phyloP scores from a whole-genome alignment of 30 jellyfish, hydroid and myxozoan species.

The Cassiopea andromeda region DNA sequence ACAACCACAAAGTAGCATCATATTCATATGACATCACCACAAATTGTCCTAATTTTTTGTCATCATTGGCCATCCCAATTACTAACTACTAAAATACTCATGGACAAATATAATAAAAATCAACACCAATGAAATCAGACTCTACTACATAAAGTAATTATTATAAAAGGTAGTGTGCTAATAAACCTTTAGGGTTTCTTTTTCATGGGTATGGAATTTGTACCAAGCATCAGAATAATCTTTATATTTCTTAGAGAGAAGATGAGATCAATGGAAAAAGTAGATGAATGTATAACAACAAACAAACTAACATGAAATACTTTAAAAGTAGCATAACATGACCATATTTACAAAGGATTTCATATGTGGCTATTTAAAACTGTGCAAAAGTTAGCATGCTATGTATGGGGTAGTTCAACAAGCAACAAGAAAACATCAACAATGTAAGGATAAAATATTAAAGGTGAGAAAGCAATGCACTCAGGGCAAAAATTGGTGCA shows the following conservation, averaged over 20 bases:
- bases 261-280: neutral
- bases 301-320: too few relatives aligned
- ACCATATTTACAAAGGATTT: too few relatives aligned
- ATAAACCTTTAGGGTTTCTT: slow-evolving; percentile 62
- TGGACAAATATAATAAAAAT: too few relatives aligned
- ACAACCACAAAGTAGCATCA: neutral
- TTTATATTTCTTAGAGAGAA: slow-evolving; percentile 63
- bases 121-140: too few relatives aligned
- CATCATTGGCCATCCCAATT: neutral
- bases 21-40: neutral
- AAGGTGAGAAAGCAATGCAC: neutral
- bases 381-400: too few relatives aligned
- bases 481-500: neutral
- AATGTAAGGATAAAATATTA: too few relatives aligned
- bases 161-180: too few relatives aligned
- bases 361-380: too few relatives aligned
- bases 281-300: neutral
- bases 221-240: slow-evolving; percentile 82
- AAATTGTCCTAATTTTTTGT: neutral
- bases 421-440: too few relatives aligned
- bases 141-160: too few relatives aligned
- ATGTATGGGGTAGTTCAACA: too few relatives aligned
- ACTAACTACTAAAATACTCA: neutral
- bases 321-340: too few relatives aligned
- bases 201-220: slow-evolving; percentile 62